phyloP scores from a whole-genome alignment of 2,113 vertebrate species.

The Pavo muticus region DNA sequence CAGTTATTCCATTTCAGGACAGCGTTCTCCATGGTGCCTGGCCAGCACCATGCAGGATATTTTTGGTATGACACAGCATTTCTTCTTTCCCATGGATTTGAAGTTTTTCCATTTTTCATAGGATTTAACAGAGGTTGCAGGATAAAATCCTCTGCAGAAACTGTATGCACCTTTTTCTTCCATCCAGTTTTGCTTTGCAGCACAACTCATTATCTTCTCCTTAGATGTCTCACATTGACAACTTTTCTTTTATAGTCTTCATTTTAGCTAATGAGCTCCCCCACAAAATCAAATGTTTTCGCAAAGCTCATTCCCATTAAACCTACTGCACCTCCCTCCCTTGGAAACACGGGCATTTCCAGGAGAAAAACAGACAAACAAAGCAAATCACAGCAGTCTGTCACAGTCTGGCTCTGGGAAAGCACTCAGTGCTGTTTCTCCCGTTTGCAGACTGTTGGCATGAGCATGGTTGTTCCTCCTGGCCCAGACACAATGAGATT shows the following conservation, averaged over 20 bases:
- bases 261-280: conserved; percentile 46
- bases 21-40: not conserved
- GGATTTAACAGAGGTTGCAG: not conserved
- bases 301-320: conserved; percentile 27
- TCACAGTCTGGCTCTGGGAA: not conserved
- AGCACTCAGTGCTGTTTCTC: not conserved
- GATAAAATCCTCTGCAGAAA: conserved; percentile 1
- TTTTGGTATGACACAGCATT: not conserved
- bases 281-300: conserved; percentile 28
- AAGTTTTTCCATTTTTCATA: not conserved
- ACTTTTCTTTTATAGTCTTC: conserved; percentile 31
- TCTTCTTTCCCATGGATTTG: not conserved
- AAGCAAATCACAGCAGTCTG: conserved; percentile 26
- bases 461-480: not conserved
- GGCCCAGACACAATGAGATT: not conserved
- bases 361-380: conserved; percentile 32
- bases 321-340: conserved; percentile 14
- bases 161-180: not conserved
- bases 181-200: not conserved
- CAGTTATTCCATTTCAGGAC: not conserved
- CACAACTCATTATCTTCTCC: conserved; percentile 43
- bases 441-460: not conserved
- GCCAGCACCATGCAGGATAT: not conserved
- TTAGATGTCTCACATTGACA: conserved; percentile 66
- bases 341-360: not conserved